Evolutionary conservation across 2,797 vertebrate species (phyloP), one percentile per base, ranked within the genome.

Genomic region (Scomberomorus guttatus): DNA sequence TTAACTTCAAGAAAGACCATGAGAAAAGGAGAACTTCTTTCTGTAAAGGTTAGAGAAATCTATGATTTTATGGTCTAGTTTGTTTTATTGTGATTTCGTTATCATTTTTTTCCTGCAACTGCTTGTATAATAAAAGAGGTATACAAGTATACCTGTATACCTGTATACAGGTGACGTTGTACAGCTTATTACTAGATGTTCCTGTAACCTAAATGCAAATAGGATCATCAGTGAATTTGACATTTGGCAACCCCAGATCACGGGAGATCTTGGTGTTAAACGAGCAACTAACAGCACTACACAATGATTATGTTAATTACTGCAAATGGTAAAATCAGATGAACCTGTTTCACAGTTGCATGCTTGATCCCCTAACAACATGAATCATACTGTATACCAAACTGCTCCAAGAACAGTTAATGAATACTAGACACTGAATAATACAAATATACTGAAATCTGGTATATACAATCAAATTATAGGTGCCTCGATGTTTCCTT

Each of bases 261-360:
- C 39, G 6, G 14, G 20, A 34, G 55, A 55, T 62, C 15, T 58
- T 58, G 8, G 58, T 62, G 46, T 65, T 24, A 48, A 61, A 15
- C 66, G 17, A 25, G 22, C 14, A 52, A 18, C 39, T 52, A 71
- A 59, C 13, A 67, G 12, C 27, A 39, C 22, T 1, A 27, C 6
- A 59, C 3, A 15, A 52, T 18, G 32, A 39, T 62, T 55, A 24
- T 57, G 46, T n/a, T 63, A 8, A 74, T 71, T 62, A 44, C 52
- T 22, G 27, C 22, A 25, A 52, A 39, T 25, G 6, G 7, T 34
- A 44, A 66, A 39, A 58, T 59, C 24, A 44, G 42, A 39, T 59
- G 22, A 34, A 46, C 42, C 52, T 56, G 22, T 6, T 8, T 27
- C 13, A 46, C 1, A 48, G 60, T 29, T 67, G 18, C 20, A 32